Evolutionary conservation across 2,888 invertebrate genomes (phyloP).

Genomic region (Drosophila hamatofila): DNA sequence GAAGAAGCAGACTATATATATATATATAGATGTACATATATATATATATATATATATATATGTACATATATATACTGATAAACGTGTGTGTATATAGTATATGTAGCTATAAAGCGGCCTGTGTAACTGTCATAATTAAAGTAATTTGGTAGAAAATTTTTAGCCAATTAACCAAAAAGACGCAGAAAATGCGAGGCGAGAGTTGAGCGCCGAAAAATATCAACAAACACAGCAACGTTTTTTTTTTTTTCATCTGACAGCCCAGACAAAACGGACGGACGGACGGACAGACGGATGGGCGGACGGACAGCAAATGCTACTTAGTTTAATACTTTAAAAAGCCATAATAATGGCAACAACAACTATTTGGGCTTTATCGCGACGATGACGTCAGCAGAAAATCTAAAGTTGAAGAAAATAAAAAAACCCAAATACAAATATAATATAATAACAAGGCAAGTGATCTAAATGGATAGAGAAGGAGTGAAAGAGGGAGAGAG

Average conservation of each 20-base stretch:
- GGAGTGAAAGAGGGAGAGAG: too few species aligned
- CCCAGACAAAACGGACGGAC: constrained; percentile 16
- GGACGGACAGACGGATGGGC: constrained; percentile 7
- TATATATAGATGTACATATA: constrained; percentile 2
- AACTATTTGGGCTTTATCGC: constrained; percentile 22
- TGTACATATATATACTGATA: constrained; percentile 16
- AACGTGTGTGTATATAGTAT: neutral
- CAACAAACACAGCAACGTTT: neutral
- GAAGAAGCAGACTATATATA: constrained; percentile 12
- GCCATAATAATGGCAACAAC: constrained; percentile 68
- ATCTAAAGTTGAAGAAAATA: constrained; percentile 4
- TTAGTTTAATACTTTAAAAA: constrained; percentile 80
- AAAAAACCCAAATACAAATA: constrained; percentile 12
- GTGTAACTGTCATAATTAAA: constrained; percentile 82
- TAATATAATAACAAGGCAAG: constrained; percentile 3
- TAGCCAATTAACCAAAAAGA: constrained; percentile 82
- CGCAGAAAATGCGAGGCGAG: constrained; percentile 75
- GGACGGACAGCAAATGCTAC: constrained; percentile 56
- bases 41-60: constrained; percentile 7
- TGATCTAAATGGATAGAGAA: neutral
- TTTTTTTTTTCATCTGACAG: constrained; percentile 33
- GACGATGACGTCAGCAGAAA: constrained; percentile 65
- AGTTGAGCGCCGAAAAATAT: constrained; percentile 26
- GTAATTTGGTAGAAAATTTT: constrained; percentile 83
- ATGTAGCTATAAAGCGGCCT: constrained; percentile 43